Conservation (phyloP, 2,113 vertebrate species). For the Myotis davidii region DNA sequence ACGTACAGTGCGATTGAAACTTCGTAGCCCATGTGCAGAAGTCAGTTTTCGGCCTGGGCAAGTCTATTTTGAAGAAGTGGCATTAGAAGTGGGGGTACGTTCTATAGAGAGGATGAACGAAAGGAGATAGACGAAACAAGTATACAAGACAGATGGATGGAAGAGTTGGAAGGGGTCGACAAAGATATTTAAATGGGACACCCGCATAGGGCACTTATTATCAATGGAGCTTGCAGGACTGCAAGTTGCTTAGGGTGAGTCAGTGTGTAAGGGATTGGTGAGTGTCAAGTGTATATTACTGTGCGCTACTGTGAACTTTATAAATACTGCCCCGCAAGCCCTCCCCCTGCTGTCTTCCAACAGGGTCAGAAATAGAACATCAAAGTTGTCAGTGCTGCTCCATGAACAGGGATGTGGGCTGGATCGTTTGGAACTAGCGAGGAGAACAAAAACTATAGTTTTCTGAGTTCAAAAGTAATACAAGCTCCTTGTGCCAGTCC, state of each 20-base stretch:
- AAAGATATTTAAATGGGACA: too few species aligned
- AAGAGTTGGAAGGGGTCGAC: too few species aligned
- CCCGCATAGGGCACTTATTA: not conserved
- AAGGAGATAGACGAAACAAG: too few species aligned
- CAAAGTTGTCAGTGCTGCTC: not conserved
- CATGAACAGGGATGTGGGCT: not conserved
- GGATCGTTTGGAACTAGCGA: not conserved
- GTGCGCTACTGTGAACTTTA: not conserved
- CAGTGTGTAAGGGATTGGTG: not conserved
- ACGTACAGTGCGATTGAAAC: too few species aligned
- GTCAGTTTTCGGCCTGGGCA: too few species aligned
- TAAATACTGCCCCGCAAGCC: not conserved
- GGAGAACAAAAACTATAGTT: not conserved
- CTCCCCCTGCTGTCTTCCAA: not conserved
- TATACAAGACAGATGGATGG: too few species aligned
- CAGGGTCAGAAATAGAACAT: not conserved
- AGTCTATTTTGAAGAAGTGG: too few species aligned
- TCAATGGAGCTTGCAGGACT: not conserved
- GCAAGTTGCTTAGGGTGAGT: not conserved
- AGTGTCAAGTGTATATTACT: not conserved
- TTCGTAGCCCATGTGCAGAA: too few species aligned
- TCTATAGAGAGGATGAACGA: too few species aligned
- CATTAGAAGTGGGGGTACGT: too few species aligned
- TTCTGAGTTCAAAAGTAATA: not conserved
- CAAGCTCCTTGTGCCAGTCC: not conserved